A percentile compares a stretch with the other conserved stretches of the same genome.
phyloP scores from a whole-genome alignment of 35 echinoderm and acorn worm genomes.

The Lytechinus variegatus region DNA sequence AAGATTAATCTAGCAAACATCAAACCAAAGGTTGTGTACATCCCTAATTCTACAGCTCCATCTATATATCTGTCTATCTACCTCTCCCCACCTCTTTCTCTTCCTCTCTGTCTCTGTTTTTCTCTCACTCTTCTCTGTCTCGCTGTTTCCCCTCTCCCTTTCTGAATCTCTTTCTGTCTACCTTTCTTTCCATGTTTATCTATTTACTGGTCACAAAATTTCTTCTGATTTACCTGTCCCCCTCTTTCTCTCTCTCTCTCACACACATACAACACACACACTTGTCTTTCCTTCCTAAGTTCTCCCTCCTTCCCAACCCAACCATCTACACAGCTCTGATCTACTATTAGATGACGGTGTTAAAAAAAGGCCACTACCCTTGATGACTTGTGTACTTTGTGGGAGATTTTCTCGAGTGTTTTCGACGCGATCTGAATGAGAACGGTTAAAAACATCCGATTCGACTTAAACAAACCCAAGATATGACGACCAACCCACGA shows the following conservation, averaged over 20 bases:
- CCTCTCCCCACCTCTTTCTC: background rate
- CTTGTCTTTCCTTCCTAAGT: no score
- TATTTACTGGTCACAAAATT: no score
- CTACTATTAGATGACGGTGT: background rate
- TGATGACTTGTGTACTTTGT: slow-evolving; percentile 28
- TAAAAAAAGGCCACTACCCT: background rate
- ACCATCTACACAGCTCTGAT: background rate
- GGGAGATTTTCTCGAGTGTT: slow-evolving; percentile 38
- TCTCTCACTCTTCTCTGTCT: no score
- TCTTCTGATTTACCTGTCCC: no score
- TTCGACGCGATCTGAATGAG: slow-evolving; percentile 24
- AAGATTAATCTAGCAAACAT: slow-evolving; percentile 46
- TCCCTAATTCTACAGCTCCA: background rate
- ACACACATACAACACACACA: no score
- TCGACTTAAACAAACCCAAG: background rate
- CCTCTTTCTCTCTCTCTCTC: background rate
- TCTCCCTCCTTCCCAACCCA: background rate
- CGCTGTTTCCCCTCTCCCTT: background rate
- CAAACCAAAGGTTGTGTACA: background rate
- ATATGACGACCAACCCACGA: background rate
- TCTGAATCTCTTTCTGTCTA: background rate
- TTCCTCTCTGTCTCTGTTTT: background rate
- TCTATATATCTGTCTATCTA: slow-evolving; percentile 23
- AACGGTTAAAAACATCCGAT: slow-evolving; percentile 41
- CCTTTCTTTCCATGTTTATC: no score